Conservation (phyloP, 2,113 vertebrate genomes). For the Montifringilla adamsi region DNA sequence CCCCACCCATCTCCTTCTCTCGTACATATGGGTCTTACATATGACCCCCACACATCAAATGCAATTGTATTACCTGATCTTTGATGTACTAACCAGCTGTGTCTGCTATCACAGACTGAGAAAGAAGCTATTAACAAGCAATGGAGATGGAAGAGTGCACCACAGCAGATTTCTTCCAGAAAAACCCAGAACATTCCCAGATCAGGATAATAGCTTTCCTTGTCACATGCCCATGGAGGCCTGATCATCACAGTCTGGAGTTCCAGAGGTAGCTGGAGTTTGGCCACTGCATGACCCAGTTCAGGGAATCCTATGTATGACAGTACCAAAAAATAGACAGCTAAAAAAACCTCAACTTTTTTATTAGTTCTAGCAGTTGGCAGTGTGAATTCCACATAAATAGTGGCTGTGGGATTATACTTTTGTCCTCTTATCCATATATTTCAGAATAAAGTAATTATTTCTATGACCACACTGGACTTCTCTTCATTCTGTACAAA, state of each 20-base stretch:
- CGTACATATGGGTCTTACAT: conserved; percentile 4
- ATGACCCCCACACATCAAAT: conserved; percentile 28
- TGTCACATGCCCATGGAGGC: background rate
- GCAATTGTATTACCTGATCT: conserved; percentile 11
- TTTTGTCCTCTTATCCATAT: background rate
- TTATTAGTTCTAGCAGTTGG: background rate
- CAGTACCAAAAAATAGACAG: background rate
- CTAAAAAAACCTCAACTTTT: background rate
- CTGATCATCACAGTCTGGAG: background rate
- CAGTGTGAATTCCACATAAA: background rate
- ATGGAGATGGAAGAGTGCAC: background rate
- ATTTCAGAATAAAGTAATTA: background rate
- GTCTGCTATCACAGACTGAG: background rate
- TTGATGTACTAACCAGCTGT: conserved; percentile 34
- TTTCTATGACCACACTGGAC: background rate
- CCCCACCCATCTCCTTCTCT: background rate
- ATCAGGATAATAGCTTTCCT: background rate
- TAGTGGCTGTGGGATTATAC: background rate
- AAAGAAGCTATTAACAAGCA: background rate
- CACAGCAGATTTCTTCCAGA: background rate
- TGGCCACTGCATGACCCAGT: background rate
- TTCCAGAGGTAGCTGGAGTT: background rate
- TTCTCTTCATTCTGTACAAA: background rate
- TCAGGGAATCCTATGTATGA: background rate
- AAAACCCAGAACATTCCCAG: background rate